phyloP scores from a whole-genome alignment of 2,113 vertebrate species.

The Apus apus region DNA sequence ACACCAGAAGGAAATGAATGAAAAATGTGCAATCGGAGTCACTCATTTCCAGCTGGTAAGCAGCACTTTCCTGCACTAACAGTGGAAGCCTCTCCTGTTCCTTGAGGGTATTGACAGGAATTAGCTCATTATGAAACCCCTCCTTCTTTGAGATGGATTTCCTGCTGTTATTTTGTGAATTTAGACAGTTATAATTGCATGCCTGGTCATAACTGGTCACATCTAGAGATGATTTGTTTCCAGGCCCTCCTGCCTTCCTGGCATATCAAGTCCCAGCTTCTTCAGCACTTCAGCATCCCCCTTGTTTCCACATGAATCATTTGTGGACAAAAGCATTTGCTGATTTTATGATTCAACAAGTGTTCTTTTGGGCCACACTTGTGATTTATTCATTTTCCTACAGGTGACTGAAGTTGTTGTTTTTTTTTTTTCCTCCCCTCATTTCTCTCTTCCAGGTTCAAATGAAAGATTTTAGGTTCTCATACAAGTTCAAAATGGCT shows the following conservation, averaged over 20 bases:
- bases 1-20: slow-evolving; percentile 98
- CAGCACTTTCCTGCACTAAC: neutral
- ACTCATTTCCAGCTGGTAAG: slow-evolving; percentile 98
- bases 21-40: slow-evolving; percentile 94
- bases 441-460: slow-evolving; percentile 81
- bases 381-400: neutral
- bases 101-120: neutral
- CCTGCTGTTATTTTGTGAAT: neutral
- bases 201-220: neutral
- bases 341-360: neutral
- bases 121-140: neutral
- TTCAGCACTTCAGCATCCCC: neutral
- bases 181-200: neutral
- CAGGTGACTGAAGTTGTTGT: neutral
- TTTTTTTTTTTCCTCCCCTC: neutral
- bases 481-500: slow-evolving; percentile 98
- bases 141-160: neutral
- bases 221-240: neutral
- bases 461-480: slow-evolving; percentile 98
- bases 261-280: neutral
- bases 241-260: neutral
- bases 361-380: neutral
- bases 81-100: neutral
- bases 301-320: neutral
- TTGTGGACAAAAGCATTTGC: neutral